Evolutionary conservation across 2,888 invertebrate species (phyloP).

Genomic region (Thalpophila matura): DNA sequence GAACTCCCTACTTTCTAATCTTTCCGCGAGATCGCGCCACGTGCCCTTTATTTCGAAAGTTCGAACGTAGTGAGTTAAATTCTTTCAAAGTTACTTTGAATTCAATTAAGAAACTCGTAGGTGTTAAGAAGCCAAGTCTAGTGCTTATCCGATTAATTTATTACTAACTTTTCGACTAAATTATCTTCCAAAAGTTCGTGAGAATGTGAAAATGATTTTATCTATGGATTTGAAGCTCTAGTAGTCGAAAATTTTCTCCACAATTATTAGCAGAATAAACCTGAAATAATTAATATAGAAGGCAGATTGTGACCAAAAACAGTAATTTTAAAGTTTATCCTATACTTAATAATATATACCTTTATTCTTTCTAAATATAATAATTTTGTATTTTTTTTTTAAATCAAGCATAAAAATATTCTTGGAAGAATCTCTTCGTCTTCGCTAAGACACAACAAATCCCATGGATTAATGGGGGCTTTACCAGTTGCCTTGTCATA

Average conservation of each 20-base stretch:
- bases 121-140: slow-evolving; percentile 17
- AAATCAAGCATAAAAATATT: slow-evolving; percentile 46
- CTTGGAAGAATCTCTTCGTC: slow-evolving; percentile 52
- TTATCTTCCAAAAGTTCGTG: slow-evolving; percentile 11
- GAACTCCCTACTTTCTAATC: slow-evolving; percentile 63
- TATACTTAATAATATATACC: no score
- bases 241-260: no score
- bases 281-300: no score
- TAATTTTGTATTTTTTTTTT: no score
- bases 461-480: slow-evolving; percentile 60
- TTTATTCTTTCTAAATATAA: no score
- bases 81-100: slow-evolving; percentile 28
- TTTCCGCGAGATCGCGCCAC: slow-evolving; percentile 66
- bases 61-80: background rate
- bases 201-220: slow-evolving; percentile 34
- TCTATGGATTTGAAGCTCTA: background rate
- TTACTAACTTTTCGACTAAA: slow-evolving; percentile 14
- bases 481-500: slow-evolving; percentile 40
- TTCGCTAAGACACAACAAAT: slow-evolving; percentile 54
- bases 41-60: background rate
- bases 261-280: no score
- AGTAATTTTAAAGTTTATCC: no score
- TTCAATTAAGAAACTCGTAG: slow-evolving; percentile 24
- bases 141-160: slow-evolving; percentile 20
- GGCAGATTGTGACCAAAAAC: no score